Evolutionary conservation across 2,888 invertebrate genomes (phyloP).

Genomic region (Eulithis prunata): DNA sequence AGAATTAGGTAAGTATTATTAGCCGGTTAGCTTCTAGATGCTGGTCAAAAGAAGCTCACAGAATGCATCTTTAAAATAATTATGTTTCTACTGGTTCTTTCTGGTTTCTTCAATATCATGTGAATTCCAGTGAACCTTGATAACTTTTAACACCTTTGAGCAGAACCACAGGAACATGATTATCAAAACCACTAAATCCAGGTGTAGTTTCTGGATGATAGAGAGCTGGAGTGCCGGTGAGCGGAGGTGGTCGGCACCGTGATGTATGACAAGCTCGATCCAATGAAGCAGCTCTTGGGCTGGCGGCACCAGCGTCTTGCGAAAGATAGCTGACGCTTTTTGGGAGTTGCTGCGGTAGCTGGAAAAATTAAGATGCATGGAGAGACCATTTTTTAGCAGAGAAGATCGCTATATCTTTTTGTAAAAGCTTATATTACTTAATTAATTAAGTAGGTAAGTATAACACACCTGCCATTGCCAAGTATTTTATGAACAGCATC

Average conservation of each 20-base stretch:
- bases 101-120: conserved; percentile 41
- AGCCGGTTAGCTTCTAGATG: too few species aligned
- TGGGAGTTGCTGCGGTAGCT: conserved; percentile 54
- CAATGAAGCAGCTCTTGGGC: conserved; percentile 54
- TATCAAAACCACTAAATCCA: conserved; percentile 51
- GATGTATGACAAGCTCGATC: conserved; percentile 50
- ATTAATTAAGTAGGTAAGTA: too few species aligned
- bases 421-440: too few species aligned
- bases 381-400: not conserved
- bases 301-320: conserved; percentile 43
- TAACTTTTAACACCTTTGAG: conserved; percentile 55
- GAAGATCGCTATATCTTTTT: too few species aligned
- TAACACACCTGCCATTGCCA: conserved; percentile 51
- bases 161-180: conserved; percentile 58
- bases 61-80: too few species aligned
- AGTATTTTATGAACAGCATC: conserved; percentile 54
- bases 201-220: conserved; percentile 47
- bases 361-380: conserved; percentile 10
- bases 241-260: conserved; percentile 54
- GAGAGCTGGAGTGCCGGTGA: conserved; percentile 53
- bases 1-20: not conserved
- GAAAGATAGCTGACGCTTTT: conserved; percentile 49
- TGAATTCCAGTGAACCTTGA: conserved; percentile 51
- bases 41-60: not conserved
- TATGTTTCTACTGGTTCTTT: conserved; percentile 43